Percentiles rank a stretch among this genome's conserved stretches.
Conservation (phyloP, 92 coral and sea anemone genomes). For the Nematostella vectensis region DNA sequence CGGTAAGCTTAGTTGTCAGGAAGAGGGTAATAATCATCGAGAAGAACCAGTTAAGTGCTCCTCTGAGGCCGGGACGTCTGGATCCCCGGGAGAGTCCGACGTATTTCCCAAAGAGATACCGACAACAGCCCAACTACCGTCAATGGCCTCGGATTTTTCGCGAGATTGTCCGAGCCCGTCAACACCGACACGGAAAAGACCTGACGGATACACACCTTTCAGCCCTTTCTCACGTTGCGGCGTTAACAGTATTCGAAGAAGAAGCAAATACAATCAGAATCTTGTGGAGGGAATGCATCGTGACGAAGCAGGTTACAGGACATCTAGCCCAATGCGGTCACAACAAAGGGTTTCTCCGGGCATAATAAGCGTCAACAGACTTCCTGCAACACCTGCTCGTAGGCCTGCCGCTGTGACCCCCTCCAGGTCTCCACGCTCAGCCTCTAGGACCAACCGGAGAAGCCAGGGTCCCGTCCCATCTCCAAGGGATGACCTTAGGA, state of each 20-base stretch:
- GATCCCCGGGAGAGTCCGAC: background rate
- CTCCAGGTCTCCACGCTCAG: background rate
- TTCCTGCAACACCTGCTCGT: background rate
- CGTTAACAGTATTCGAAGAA: background rate
- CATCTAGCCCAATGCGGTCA: background rate
- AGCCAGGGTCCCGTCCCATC: background rate
- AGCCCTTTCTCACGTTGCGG: background rate
- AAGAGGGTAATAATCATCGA: too few relatives aligned
- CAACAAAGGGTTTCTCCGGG: background rate
- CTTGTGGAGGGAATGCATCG: too few relatives aligned
- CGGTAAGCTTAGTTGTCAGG: too few relatives aligned
- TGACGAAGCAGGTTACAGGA: background rate
- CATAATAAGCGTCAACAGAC: background rate
- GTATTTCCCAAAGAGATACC: too few relatives aligned
- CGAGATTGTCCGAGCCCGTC: background rate
- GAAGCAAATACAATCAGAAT: background rate
- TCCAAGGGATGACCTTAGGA: background rate
- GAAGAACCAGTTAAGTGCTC: too few relatives aligned
- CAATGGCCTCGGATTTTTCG: too few relatives aligned
- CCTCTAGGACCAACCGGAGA: background rate
- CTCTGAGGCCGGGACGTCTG: background rate
- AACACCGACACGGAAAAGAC: background rate
- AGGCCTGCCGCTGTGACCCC: background rate
- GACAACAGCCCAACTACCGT: too few relatives aligned
- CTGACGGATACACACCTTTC: background rate